Conservation (phyloP, 2,888 invertebrate species). For the Hypena proboscidalis region DNA sequence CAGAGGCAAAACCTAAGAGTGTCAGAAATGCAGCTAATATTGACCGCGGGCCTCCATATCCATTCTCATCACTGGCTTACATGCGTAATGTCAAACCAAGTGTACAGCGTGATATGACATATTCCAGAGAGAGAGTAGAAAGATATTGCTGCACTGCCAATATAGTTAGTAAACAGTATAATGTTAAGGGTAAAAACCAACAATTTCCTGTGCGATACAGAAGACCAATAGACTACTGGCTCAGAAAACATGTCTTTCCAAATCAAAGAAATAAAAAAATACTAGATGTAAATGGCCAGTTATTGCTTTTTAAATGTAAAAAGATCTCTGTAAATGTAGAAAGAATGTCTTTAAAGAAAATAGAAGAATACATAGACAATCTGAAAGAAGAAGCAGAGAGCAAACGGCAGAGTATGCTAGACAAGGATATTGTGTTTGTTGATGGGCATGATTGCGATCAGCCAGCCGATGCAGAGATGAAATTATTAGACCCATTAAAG, state of each 20-base stretch:
- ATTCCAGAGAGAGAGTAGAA: constrained; percentile 72
- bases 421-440: constrained; percentile 78
- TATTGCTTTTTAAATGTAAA: constrained; percentile 80
- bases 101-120: constrained; percentile 62
- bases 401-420: constrained; percentile 46
- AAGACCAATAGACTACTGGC: constrained; percentile 79
- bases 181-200: constrained; percentile 67
- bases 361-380: constrained; percentile 72
- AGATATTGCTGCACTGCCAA: constrained; percentile 71
- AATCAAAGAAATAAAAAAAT: constrained; percentile 73
- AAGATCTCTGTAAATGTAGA: constrained; percentile 76
- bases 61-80: constrained; percentile 80
- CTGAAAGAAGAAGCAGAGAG: constrained; percentile 60
- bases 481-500: constrained; percentile 64
- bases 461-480: constrained; percentile 54
- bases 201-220: constrained; percentile 75
- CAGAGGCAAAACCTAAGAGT: constrained; percentile 60
- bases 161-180: constrained; percentile 64
- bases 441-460: constrained; percentile 68
- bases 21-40: constrained; percentile 63
- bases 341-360: constrained; percentile 68
- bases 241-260: constrained; percentile 71
- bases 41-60: constrained; percentile 76
- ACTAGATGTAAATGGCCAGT: constrained; percentile 75
- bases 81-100: constrained; percentile 66